A percentile compares a stretch with the other conserved stretches of the same genome.
These are phyloP conservation scores for Chelmon rostratus DNA, from an alignment of 2,797 vertebrate species.

Conservation along the genomic window DNA sequence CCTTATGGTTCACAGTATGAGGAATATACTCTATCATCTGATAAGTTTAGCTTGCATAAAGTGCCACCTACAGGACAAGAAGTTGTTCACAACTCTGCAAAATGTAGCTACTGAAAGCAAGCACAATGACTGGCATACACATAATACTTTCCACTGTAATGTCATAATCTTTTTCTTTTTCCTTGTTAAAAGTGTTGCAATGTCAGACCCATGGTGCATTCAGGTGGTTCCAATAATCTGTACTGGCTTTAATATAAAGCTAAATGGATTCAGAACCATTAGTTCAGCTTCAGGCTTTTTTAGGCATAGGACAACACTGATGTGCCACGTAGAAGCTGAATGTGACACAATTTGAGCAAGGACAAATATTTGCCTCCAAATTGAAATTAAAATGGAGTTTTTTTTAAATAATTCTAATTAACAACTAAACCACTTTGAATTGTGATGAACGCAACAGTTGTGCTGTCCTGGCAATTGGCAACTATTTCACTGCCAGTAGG, in stretches of 20 bases:
- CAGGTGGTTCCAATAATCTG: neutral
- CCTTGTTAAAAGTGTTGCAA: neutral
- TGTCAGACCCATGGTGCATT: neutral
- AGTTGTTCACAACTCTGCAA: slow-evolving; percentile 20
- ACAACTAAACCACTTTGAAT: slow-evolving; percentile 4
- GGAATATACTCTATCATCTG: neutral
- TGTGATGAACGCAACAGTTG: slow-evolving; percentile 4
- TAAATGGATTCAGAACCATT: neutral
- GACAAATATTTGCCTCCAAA: neutral
- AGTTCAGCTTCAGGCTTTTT: neutral
- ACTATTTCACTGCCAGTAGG: slow-evolving; percentile 27
- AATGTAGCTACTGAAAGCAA: neutral
- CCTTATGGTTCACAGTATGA: neutral
- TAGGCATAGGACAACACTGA: neutral
- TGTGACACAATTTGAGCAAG: neutral
- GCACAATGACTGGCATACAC: neutral
- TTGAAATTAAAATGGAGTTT: neutral
- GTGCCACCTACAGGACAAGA: slow-evolving; percentile 77
- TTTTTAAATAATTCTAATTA: neutral
- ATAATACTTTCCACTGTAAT: neutral
- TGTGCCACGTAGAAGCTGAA: neutral
- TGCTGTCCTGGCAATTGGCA: neutral
- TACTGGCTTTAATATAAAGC: neutral
- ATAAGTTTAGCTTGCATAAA: slow-evolving; percentile 21
- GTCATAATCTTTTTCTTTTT: neutral